Evolutionary conservation across 1,140 invertebrate species (phyloP).

Genomic region (Cotesia vestalis): DNA sequence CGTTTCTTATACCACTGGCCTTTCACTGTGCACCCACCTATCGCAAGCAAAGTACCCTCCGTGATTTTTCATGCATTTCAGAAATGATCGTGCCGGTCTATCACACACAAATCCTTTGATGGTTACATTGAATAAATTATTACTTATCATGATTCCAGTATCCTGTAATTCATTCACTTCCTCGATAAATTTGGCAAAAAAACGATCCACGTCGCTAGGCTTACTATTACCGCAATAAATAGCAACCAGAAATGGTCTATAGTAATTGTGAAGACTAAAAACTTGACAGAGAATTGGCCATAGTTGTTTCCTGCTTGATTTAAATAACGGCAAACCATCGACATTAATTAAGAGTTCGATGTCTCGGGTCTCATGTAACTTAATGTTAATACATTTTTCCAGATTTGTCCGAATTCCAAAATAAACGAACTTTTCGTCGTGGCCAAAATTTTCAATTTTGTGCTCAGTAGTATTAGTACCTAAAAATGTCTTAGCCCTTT

Average conservation of each 20-base stretch:
- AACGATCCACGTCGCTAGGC: slow-evolving; percentile 6
- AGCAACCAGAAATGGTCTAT: slow-evolving; percentile 29
- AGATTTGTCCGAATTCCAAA: slow-evolving; percentile 20
- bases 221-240: slow-evolving; percentile 30
- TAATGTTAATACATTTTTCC: slow-evolving; percentile 16
- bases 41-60: slow-evolving; percentile 37
- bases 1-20: slow-evolving; percentile 22
- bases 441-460: slow-evolving; percentile 14
- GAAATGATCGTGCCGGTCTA: slow-evolving; percentile 25
- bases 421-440: slow-evolving; percentile 20
- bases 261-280: background rate
- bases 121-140: slow-evolving; percentile 17
- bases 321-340: slow-evolving; percentile 33
- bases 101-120: slow-evolving; percentile 32
- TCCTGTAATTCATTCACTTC: slow-evolving; percentile 26
- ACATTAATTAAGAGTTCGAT: slow-evolving; percentile 27
- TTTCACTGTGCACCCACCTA: slow-evolving; percentile 32
- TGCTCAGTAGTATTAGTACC: slow-evolving; percentile 5
- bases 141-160: slow-evolving; percentile 17
- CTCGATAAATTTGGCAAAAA: slow-evolving; percentile 26
- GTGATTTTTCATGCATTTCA: slow-evolving; percentile 30
- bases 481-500: slow-evolving; percentile 25
- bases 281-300: slow-evolving; percentile 32
- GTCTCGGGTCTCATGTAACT: slow-evolving; percentile 6
- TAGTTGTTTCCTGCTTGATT: slow-evolving; percentile 33